phyloP scores from a whole-genome alignment of 2,797 vertebrate species.

The Alauda arvensis region DNA sequence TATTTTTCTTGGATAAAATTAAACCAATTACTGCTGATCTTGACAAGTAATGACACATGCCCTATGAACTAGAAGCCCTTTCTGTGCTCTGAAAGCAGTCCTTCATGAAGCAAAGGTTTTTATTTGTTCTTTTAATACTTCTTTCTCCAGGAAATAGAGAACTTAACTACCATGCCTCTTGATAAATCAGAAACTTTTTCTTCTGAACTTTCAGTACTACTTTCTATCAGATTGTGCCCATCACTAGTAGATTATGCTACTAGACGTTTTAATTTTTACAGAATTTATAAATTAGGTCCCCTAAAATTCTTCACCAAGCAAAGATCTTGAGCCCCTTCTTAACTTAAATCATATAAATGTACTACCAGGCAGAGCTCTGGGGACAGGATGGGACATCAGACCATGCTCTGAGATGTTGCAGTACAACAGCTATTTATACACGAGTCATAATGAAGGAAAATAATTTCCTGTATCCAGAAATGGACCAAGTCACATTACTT shows the following conservation, averaged over 20 bases:
- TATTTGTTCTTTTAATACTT: not conserved
- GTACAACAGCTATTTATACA: not conserved
- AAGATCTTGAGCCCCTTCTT: not conserved
- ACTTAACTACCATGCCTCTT: not conserved
- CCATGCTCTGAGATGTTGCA: not conserved
- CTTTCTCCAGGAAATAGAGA: not conserved
- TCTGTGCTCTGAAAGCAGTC: not conserved
- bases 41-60: not conserved
- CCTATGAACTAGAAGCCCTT: not conserved
- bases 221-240: not conserved
- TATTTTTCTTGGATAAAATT: constrained; percentile 15
- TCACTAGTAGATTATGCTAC: not conserved
- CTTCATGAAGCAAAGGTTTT: not conserved
- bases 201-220: not conserved
- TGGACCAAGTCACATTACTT: accelerated
- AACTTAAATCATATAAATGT: not conserved
- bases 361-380: not conserved
- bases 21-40: not conserved
- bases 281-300: not conserved
- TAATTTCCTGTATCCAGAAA: not conserved
- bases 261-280: not conserved
- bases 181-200: not conserved
- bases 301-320: not conserved
- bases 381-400: not conserved
- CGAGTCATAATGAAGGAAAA: not conserved